These are phyloP conservation scores for Drosophila pandora DNA, from an alignment of 1,140 invertebrate species.

Conservation along the genomic window DNA sequence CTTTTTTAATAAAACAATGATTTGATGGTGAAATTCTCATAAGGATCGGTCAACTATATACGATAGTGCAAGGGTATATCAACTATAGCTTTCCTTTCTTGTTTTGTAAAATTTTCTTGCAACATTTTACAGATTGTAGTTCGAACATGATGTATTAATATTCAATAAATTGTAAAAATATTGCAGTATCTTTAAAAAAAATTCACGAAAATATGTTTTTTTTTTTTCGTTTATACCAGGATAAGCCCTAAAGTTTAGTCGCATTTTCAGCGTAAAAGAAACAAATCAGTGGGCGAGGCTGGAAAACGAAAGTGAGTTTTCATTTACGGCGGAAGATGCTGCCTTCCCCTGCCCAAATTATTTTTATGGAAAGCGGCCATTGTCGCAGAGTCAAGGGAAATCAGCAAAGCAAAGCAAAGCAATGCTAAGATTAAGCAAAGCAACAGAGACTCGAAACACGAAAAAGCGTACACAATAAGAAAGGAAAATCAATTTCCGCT, in stretches of 20 bases:
- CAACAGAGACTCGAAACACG: conserved; percentile 42
- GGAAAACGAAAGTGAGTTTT: conserved; percentile 17
- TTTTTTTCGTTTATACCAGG: too few species aligned
- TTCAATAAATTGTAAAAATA: too few species aligned
- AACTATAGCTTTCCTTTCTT: too few species aligned
- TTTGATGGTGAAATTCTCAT: too few species aligned
- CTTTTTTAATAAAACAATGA: too few species aligned
- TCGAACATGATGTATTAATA: too few species aligned
- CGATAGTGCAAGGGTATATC: too few species aligned
- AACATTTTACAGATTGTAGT: too few species aligned
- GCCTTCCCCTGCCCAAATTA: conserved; percentile 18
- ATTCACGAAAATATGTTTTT: too few species aligned
- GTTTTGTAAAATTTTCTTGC: too few species aligned
- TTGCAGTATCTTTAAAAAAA: too few species aligned
- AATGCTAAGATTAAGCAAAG: conserved; percentile 36
- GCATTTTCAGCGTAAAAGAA: conserved; percentile 31
- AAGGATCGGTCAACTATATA: too few species aligned
- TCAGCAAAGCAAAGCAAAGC: conserved; percentile 42
- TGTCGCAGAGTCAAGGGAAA: conserved; percentile 35
- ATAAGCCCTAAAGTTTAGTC: not conserved
- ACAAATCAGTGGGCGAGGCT: conserved; percentile 8
- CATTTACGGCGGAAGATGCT: conserved; percentile 22
- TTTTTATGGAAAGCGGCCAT: conserved; percentile 39
- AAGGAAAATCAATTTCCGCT: conserved; percentile 81
- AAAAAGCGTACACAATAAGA: conserved; percentile 74